Evolutionary conservation across 1,140 invertebrate species (phyloP).

Genomic region (Caenorhabditis brenneri): DNA sequence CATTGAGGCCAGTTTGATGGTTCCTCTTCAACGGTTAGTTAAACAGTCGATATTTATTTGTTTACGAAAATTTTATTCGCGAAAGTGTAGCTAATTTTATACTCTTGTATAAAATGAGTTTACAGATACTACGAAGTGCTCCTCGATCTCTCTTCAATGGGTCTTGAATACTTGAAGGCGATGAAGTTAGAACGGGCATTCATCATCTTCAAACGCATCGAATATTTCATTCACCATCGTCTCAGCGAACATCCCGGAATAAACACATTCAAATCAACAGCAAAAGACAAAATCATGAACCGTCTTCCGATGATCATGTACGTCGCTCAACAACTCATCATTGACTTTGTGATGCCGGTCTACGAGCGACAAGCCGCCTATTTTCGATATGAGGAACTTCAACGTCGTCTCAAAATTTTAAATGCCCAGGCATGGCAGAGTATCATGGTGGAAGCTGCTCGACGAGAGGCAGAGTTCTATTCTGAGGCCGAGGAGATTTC

Average conservation of each 20-base stretch:
- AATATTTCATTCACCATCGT: not conserved
- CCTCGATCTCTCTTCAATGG: not conserved
- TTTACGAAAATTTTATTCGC: too few species aligned
- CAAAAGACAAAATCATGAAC: not conserved
- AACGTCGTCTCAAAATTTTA: not conserved
- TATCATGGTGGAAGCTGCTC: not conserved
- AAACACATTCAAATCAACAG: not conserved
- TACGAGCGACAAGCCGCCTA: constrained; percentile 20
- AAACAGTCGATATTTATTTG: too few species aligned
- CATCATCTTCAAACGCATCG: constrained; percentile 35
- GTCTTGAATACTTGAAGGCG: constrained; percentile 1
- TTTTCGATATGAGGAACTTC: not conserved
- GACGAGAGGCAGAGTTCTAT: not conserved
- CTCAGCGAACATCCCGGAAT: not conserved
- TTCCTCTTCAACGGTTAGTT: not conserved
- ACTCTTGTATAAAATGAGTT: too few species aligned
- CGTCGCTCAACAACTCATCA: not conserved
- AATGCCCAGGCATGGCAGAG: not conserved
- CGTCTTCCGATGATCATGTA: constrained; percentile 6
- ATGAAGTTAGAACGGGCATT: not conserved
- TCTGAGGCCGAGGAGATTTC: not conserved
- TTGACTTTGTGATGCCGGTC: constrained; percentile 18
- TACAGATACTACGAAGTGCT: constrained; percentile 35
- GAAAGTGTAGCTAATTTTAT: too few species aligned
- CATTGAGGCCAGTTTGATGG: not conserved